Base-by-base conservation (phyloP, 2,797 vertebrate species). In the Meda fulgida region DNA sequence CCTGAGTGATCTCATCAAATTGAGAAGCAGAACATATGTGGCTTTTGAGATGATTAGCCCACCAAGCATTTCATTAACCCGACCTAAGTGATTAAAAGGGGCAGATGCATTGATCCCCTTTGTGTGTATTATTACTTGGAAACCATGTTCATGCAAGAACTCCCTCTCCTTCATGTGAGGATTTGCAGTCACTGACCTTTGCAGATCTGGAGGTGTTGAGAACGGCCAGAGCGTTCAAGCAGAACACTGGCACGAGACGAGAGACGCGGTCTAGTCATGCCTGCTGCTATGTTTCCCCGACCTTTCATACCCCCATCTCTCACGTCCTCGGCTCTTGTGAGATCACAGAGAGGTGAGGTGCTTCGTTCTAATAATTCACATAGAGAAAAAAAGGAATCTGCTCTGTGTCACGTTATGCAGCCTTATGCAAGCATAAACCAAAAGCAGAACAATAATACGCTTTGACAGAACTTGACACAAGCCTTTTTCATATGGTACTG, bases 131-230 rank as follows among this genome's bases (percentile, higher is more conserved):
- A 85, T 72, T 48, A 80, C 69, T 72, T 21, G 23, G n/a, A 85
- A 69, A 53, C 43, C 7, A 0, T 65, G 67, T 85, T 73, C 53
- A 40, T 51, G 29, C 65, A 69, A 43, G 48, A 55, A 58, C 40
- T 65, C 66, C 67, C 29, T 72, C 16, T 55, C 31, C 31, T 79
- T 80, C 76, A 14, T 83, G 34, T 72, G 58, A 58, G 34, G 63
- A 84, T 77, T 84, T 87, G 82, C 53, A 80, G 78, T 80, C 77
- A 65, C 70, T 81, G 86, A 86, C 86, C 82, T 81, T 80, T 76
- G 76, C 78, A 80, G 86, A 83, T 84, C 51, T 69, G 70, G 58
- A 84, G 70, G 81, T 80, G 84, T 85, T 80, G 29, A 48, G 31
- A 73, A 76, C 13, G 38, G 82, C 9, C 60, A 26, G 53, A 80